Evolutionary conservation across 2,113 vertebrate species (phyloP), one percentile per base, ranked within the genome.

Genomic region (Butorides virescens): DNA sequence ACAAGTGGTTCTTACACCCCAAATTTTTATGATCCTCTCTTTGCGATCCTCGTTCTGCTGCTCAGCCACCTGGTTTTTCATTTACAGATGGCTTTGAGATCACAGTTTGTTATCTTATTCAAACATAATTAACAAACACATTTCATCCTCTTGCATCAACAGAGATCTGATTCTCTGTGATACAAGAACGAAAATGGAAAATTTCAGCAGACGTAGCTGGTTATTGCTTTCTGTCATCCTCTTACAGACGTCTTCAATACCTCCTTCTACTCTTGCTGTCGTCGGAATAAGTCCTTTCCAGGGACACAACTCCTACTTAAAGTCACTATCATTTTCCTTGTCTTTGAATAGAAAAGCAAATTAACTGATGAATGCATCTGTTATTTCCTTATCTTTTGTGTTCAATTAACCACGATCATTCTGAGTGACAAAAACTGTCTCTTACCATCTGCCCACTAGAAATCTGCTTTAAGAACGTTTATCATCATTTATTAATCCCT

Each of bases 91-190:
- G 93, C 80, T 96, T 88, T 91, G 84, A 88, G 81, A 95, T 95
- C 91, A 95, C 87, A 93, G 89, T 96, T 97, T 95, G 89, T 91
- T 97, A 92, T 92, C 90, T 91, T 90, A 95, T n/a, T 97, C 50
- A 86, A 90, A 95, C 47, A 62, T 95, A 97, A 96, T 94, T 96
- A 96, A 95, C 92, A 95, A 93, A 97, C 84, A 95, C 63, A 73
- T 95, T 90, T 91, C 66, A 93, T 85, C 61, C 80, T 61, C 62
- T 80, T 96, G 58, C 77, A 96, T 94, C 87, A 96, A 97, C 92
- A 97, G 55, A 72, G 73, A 91, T 66, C 74, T 87, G 70, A 93
- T 58, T 89, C 72, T 91, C 46, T 7, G 4, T 39, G 58, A 83
- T 3, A 91, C n/a, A 93, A 76, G 29, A 89, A 90, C 15, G 5